These are phyloP conservation scores for Drosophila macrospina DNA, from an alignment of 2,888 invertebrate genomes.

Conservation along the genomic window DNA sequence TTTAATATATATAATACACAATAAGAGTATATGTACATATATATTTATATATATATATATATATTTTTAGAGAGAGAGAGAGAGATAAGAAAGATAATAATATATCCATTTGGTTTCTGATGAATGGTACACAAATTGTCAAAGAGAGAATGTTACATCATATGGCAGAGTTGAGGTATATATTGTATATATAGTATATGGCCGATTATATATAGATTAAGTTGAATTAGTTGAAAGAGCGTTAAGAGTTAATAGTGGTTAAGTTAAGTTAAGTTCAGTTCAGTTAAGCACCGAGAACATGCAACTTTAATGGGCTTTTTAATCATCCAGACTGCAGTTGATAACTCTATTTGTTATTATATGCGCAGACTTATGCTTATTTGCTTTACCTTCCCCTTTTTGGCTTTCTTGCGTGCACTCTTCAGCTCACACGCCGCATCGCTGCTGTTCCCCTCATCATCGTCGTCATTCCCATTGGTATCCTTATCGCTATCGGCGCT, in stretches of 20 bases:
- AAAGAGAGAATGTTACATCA: constrained; percentile 27
- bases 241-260: constrained; percentile 40
- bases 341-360: too few species aligned
- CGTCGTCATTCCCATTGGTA: constrained; percentile 81
- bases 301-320: constrained; percentile 23
- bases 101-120: constrained; percentile 30
- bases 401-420: constrained; percentile 83
- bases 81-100: constrained; percentile 45
- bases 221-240: constrained; percentile 22
- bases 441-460: constrained; percentile 73
- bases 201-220: constrained; percentile 36
- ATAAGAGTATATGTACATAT: constrained; percentile 3
- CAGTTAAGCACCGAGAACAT: constrained; percentile 38
- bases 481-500: constrained; percentile 85
- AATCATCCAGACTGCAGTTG: too few species aligned
- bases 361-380: background rate
- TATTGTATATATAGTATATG: constrained; percentile 9
- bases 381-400: constrained; percentile 84
- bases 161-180: constrained; percentile 18
- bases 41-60: constrained; percentile 24
- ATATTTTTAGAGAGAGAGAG: too few species aligned
- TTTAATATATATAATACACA: constrained; percentile 20
- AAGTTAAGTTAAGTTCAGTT: constrained; percentile 14
- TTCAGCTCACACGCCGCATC: constrained; percentile 85
- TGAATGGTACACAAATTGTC: constrained; percentile 44